Evolutionary conservation across 2,113 vertebrate species (phyloP), one percentile per base, ranked within the genome.

Genomic region (Urocynchramus pylzowi): DNA sequence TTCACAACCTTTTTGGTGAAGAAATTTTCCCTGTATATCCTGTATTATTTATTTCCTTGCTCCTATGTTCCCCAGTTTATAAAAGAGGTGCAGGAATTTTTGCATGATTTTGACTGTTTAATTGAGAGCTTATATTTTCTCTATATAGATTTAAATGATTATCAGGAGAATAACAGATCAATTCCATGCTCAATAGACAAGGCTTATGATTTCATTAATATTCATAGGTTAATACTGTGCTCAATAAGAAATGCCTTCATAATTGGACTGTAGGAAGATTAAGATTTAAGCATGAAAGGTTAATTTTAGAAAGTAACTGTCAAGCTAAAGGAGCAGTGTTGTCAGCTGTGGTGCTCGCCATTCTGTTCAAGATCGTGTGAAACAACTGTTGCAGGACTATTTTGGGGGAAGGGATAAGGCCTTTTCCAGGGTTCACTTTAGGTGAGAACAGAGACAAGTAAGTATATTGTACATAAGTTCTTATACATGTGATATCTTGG

Each of bases 221-320:
- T 91, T 94, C 87, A 74, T 91, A 83, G 90, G 16, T 80, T 87
- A 96, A 87, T 93, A 59, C 78, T 77, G 57, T 91, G 16, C 71
- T 94, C 78, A 83, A 6, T 73, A 94, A 95, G 63, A 91, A 93
- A 77, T 90, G 15, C 42, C 79, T 90, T 85, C 39, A 83, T 91
- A 95, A 94, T 91, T 96, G 81, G 37, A 33, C 93, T 79, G 87
- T 90, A 87, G 89, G 87, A 93, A 93, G 81, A 91, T 94, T 80
- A 91, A 83, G 84, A 96, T 91, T 89, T 95, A 87, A 83, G 81
- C 89, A 61, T 44, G 80, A 93, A 88, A 93, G 16, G 67, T 76
- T 96, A 96, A 94, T 97, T 95, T 93, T 96, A 89, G 94, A 87
- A 94, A 91, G 65, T 87, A 84, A 75, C 94, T 95, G 93, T 94